Percentiles rank a stretch among this genome's conserved stretches.
phyloP scores from a whole-genome alignment of 1,140 invertebrate genomes.

The Oedothorax gibbosus region DNA sequence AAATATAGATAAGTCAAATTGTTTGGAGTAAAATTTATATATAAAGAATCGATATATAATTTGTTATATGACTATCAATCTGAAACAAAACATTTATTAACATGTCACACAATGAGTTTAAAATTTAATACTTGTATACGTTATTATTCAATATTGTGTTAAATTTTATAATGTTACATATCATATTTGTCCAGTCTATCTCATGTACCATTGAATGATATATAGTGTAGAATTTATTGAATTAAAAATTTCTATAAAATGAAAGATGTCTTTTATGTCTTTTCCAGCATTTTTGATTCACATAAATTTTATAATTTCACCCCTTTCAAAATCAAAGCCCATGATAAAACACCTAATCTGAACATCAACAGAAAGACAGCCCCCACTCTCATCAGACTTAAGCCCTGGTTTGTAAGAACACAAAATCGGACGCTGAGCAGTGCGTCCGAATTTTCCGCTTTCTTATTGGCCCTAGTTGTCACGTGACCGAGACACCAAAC shows the following conservation, averaged over 20 bases:
- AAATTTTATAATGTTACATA: conserved; percentile 39
- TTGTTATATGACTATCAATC: not conserved
- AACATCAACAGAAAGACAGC: too few species aligned
- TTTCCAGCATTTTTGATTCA: too few species aligned
- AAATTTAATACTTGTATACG: not conserved
- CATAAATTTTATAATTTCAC: too few species aligned
- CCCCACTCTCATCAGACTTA: too few species aligned
- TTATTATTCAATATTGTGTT: not conserved
- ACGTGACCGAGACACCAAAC: too few species aligned
- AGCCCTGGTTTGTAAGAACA: too few species aligned
- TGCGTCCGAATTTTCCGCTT: too few species aligned
- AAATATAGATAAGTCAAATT: not conserved
- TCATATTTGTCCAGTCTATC: conserved; percentile 48
- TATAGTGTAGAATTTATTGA: conserved; percentile 34
- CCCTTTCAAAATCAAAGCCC: too few species aligned
- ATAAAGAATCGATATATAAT: not conserved
- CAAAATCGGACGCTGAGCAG: too few species aligned
- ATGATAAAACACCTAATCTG: too few species aligned
- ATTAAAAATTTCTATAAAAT: conserved; percentile 7
- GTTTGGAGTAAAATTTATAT: not conserved
- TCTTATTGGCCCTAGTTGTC: too few species aligned
- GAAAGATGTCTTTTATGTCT: too few species aligned
- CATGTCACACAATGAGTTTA: not conserved
- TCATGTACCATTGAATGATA: conserved; percentile 21
- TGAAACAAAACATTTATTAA: conserved; percentile 10